Evolutionary conservation across 1,140 invertebrate species (phyloP), one percentile per base, ranked within the genome.

Genomic region (Drosophila nikananu): DNA sequence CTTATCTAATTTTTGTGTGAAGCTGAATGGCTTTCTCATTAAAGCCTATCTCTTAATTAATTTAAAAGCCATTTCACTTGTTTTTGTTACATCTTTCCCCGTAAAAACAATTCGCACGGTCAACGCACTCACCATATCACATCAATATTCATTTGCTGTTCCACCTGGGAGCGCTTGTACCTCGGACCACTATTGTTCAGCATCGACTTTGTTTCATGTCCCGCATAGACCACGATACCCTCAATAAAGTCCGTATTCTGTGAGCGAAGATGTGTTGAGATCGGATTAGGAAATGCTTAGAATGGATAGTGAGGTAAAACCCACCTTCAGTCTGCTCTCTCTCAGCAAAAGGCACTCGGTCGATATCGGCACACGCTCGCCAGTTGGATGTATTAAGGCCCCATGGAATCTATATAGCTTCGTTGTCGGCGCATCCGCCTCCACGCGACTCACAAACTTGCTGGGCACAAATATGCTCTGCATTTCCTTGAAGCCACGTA

Each of bases 161-260:
- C 99, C 58, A 99, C 94, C 59, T 96, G 96, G 52, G 98, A 99
- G 77, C 98, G 95, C 93, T 99, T 99, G 93, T 99, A 99, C 76
- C 98, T 95, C 67, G 98, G 98, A 63, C 98, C 98, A 75, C 98
- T 97, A 93, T 99, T 99, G 93, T 99, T 99, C 21, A 99, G 95
- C 97, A 99, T 98, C 2, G 98, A 98, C 94, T 99, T 99, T 2
- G 98, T 99, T 94, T 99, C 98, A 93, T 98, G 98, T 77, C 98
- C 98, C 67, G 98, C 98, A 95, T 99, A 99, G 32, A 99, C 97
- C 42, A 99, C 98, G 83, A 99, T 97, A 64, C 99, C 99, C 93
- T 99, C 98, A 42, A 99, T 95, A 93, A 96, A 99, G 75, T 95
- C 94, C 27, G 95, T 95, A 83, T 93, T 93, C 92, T 93, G 42